Evolutionary conservation across 2,888 invertebrate genomes (phyloP), one percentile per base, ranked within the genome.

Genomic region (Agrilus biguttatus): DNA sequence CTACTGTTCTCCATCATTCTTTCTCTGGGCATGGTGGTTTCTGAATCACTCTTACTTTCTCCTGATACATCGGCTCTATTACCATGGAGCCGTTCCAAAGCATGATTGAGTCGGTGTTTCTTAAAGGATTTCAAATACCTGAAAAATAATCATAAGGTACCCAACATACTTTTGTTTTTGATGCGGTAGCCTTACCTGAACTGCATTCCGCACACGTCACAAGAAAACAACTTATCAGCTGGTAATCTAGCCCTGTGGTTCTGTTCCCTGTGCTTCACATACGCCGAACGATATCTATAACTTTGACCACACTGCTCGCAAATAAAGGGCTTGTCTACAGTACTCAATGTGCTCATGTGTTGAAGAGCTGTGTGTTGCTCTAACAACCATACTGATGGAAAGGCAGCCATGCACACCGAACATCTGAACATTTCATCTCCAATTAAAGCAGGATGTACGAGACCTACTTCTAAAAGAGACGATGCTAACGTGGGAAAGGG

Each of bases 251-350:
- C 88, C 14, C 88, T 78, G 60, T 90, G 89, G 61, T 90, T 89
- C 61, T 89, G 89, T 61, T 89, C 89, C 41, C 88, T 78, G 61
- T 90, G 89, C 59, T 82, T 81, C 39, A 82, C 79, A 62, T 82
- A 83, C 33, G 89, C 88, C 35, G 88, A 89, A 46, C 88, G 75
- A 64, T 89, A 90, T 52, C 58, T 77, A 68, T 90, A 90, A 57
- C 87, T 85, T 59, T 90, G 89, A 5, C 89, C 89, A 63, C 89
- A 90, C 62, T 89, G 89, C 58, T 89, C 89, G 67, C 89, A 90
- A 36, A 88, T 86, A 67, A 88, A 89, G 12, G 89, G 88, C 58
- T 89, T 90, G 63, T 89, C 89, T 59, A 87, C 82, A 19, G 61
- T 53, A 39, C 56, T 54, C 7, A 62, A 58, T 59, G 75, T 54